Evolutionary conservation across 2,113 vertebrate species (phyloP), one percentile per base, ranked within the genome.

Genomic region (Peucedramus taeniatus): DNA sequence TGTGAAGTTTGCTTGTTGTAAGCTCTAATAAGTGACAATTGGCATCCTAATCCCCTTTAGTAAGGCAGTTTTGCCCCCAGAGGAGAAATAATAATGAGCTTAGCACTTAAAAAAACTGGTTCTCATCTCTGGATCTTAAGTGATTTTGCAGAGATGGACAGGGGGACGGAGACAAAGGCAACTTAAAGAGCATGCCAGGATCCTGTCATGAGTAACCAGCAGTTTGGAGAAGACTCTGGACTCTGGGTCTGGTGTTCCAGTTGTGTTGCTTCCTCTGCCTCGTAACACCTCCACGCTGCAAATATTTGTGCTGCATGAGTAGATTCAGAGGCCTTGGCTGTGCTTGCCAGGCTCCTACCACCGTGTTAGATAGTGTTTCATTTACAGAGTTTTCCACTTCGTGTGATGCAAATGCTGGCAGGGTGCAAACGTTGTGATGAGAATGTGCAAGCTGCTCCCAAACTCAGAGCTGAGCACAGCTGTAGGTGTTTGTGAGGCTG

Each of bases 11-110:
- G 56, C 3, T 0, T 83, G n/a, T 74, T 77, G 54, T 78, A 83
- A 94, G 56, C 82, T 83, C 54, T 74, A 90, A 56, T 78, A 91
- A 94, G 69, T 90, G 85, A 86, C 56, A 89, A 81, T 15, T 81
- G 51, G 68, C 65, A 78, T 33, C 56, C 28, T 90, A 90, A 92
- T 87, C 64, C 75, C 82, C 39, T 65, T 50, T n/a, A 56, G 53
- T 17, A 77, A 91, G 82, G 78, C 39, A 87, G 19, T 76, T 94
- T 85, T 69, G 26, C 33, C 70, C 78, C 83, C 53, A 77, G 4
- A 88, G 82, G 87, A 87, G 49, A 63, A 94, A 80, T 74, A 96
- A 72, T 42, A 85, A 71, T 28, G 44, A 84, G 49, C 22, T 84
- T 78, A 89, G 76, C 4, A 6, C 53, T 91, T 76, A 76, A 31